A percentile compares a stretch with the other conserved stretches of the same genome.
phyloP scores from a whole-genome alignment of 2,113 vertebrate genomes.

The Pangasianodon gigas region DNA sequence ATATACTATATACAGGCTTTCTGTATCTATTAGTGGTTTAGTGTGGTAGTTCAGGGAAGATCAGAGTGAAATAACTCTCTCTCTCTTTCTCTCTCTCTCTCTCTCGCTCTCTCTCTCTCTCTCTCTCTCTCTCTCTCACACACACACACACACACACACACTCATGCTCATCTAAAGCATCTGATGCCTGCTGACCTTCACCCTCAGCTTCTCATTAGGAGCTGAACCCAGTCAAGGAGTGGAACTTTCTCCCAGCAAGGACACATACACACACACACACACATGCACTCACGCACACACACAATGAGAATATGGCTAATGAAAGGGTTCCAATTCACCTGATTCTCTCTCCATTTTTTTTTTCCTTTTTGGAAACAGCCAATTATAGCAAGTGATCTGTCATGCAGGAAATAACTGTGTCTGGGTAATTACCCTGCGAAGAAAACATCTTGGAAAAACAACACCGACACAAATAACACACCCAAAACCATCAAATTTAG shows the following conservation, averaged over 20 bases:
- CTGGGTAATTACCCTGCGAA: conserved; percentile 74
- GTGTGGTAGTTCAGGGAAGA: background rate
- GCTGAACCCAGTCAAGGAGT: conserved; percentile 37
- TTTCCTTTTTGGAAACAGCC: conserved; percentile 65
- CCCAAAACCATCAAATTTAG: conserved; percentile 44
- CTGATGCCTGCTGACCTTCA: conserved; percentile 39
- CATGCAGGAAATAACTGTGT: conserved; percentile 75
- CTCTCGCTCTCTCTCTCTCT: background rate
- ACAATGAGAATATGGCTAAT: conserved; percentile 57
- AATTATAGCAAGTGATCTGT: conserved; percentile 68
- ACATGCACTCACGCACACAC: conserved; percentile 52
- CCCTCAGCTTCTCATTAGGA: conserved; percentile 44
- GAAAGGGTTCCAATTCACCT: conserved; percentile 69
- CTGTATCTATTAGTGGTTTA: background rate
- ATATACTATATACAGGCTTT: background rate
- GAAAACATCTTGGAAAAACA: conserved; percentile 60
- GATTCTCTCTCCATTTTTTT: conserved; percentile 63
- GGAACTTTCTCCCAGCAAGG: conserved; percentile 24
- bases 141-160: conserved; percentile 5
- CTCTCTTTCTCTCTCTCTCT: too few relatives aligned
- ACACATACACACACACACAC: conserved; percentile 4
- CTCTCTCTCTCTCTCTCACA: background rate
- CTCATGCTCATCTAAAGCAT: background rate
- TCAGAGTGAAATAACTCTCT: background rate
- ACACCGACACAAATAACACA: conserved; percentile 64